Conservation (phyloP, 2,113 vertebrate species). For the Balaenoptera acutorostrata region DNA sequence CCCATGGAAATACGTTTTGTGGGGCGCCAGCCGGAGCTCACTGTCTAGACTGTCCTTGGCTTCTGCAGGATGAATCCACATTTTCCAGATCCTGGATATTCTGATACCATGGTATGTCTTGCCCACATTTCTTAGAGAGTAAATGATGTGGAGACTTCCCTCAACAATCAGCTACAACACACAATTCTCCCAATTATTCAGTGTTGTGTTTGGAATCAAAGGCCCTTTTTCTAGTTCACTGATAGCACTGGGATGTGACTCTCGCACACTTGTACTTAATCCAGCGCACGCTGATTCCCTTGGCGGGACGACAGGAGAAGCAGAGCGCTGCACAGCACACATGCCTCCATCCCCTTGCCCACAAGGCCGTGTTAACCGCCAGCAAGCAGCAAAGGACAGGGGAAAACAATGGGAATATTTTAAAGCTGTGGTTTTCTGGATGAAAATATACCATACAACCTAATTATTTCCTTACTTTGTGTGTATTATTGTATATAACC, state of each 20-base stretch:
- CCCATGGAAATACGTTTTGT: rapidly evolving
- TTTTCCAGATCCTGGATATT: background rate
- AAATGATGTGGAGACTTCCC: rapidly evolving
- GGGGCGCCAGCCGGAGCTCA: too few species aligned
- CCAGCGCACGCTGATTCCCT: rapidly evolving
- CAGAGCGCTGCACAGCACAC: rapidly evolving
- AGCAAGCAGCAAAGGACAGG: background rate
- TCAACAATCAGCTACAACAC: too few species aligned
- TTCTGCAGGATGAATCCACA: background rate
- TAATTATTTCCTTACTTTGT: background rate
- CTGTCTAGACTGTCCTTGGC: rapidly evolving
- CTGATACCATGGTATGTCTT: background rate
- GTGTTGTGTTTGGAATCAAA: background rate
- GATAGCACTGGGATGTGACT: rapidly evolving
- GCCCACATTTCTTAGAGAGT: background rate
- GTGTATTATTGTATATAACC: background rate
- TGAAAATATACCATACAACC: background rate
- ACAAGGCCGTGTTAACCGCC: background rate
- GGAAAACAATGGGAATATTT: background rate
- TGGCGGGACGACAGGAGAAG: rapidly evolving
- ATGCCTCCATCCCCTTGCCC: rapidly evolving
- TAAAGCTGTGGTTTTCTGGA: background rate
- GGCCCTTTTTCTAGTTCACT: too few species aligned
- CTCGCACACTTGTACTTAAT: rapidly evolving
- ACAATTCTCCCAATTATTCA: too few species aligned